Conservation (phyloP, 2,797 vertebrate species). For the Myripristis murdjan region DNA sequence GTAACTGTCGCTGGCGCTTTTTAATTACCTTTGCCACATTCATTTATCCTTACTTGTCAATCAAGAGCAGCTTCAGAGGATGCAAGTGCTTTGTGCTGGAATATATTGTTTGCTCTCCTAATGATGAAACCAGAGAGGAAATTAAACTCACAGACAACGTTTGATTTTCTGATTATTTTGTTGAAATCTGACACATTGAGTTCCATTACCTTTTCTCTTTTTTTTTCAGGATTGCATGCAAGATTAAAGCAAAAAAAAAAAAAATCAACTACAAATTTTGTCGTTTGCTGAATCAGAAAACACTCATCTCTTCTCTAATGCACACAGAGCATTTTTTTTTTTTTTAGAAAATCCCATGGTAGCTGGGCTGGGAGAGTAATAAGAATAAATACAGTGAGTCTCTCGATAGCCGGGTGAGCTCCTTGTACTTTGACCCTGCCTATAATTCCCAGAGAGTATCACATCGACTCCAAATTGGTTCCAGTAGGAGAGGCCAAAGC, state of each 20-base stretch:
- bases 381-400: background rate
- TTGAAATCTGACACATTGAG: constrained; percentile 53
- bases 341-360: background rate
- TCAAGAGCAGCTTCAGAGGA: constrained; percentile 24
- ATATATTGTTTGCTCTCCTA: constrained; percentile 54
- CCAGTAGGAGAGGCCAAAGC: background rate
- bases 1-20: constrained; percentile 35
- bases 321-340: background rate
- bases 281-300: constrained; percentile 10
- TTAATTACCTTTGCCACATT: constrained; percentile 42
- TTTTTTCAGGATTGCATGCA: constrained; percentile 25
- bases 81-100: background rate
- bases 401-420: background rate
- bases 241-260: constrained; percentile 20
- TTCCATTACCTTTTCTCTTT: constrained; percentile 8
- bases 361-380: background rate
- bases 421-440: background rate
- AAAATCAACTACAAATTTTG: constrained; percentile 14
- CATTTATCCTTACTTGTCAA: constrained; percentile 42
- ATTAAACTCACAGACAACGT: constrained; percentile 46
- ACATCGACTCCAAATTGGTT: background rate
- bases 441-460: background rate
- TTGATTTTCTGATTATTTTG: constrained; percentile 58
- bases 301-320: background rate
- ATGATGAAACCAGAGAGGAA: constrained; percentile 52